phyloP scores from a whole-genome alignment of 2,888 invertebrate species.

The Zele albiditarsus region DNA sequence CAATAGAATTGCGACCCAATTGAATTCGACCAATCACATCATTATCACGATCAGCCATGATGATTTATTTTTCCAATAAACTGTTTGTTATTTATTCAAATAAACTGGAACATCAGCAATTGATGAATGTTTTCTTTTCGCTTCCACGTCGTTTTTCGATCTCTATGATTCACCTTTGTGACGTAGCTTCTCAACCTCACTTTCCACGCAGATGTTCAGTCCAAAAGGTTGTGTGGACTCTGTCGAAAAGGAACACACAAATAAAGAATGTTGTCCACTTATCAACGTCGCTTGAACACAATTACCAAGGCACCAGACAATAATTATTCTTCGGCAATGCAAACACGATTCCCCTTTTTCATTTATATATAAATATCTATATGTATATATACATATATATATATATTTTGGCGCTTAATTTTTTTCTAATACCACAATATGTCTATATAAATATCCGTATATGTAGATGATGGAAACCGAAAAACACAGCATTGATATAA shows the following conservation, averaged over 20 bases:
- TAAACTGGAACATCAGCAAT: neutral
- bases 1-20: constrained; percentile 52
- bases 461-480: neutral
- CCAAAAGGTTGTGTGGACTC: constrained; percentile 16
- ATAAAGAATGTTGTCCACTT: constrained; percentile 9
- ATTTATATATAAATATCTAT: too few species aligned
- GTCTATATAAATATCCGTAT: neutral
- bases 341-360: neutral
- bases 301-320: constrained; percentile 2
- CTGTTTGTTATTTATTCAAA: neutral
- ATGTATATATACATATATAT: neutral
- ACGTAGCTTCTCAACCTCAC: neutral
- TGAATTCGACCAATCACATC: constrained; percentile 56
- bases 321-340: constrained; percentile 1
- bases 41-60: constrained; percentile 60
- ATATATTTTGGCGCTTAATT: neutral
- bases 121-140: neutral
- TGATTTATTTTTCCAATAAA: constrained; percentile 24
- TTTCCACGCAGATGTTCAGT: constrained; percentile 30
- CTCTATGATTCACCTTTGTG: neutral
- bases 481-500: neutral
- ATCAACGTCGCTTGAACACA: neutral
- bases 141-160: neutral
- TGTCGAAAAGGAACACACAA: constrained; percentile 27
- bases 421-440: neutral